Evolutionary conservation across 1,140 invertebrate genomes (phyloP), one percentile per base, ranked within the genome.

Genomic region (Homarus americanus): DNA sequence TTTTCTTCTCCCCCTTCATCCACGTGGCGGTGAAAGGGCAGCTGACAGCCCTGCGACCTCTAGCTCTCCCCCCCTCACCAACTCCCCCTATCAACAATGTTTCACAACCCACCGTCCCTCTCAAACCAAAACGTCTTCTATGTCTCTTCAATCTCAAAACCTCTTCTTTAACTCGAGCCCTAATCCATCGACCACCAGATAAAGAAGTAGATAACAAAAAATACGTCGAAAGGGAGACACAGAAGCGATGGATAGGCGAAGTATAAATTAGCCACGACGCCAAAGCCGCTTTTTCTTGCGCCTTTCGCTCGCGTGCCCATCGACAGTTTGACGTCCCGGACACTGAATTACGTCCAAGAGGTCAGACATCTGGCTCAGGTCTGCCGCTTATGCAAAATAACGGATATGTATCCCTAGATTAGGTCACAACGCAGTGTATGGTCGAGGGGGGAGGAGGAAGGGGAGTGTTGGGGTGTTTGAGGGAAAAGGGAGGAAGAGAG

Each of bases 361-460:
- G 82, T 84, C 63, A 72, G 58, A 84, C 82, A 84, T 84, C 63
- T 84, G 66, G 82, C 36, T 72, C 82, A 72, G 63, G 79, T 41
- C 66, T 0, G 63, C 63, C 66, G 58, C 58, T 84, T 84, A 78
- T 87, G 85, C n/a, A 79, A 79, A 79, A 66, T 63, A 87, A 40
- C 28, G 72, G 73, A 63, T n/a, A 40, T 38, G 41, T 76, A 86
- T 49, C 82, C 72, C 34, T 28, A 78, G 73, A 76, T 58, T 76
- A 78, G 41, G 72, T 86, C 40, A 58, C 28, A 75, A 86, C 36
- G 38, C n/a, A 17, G 1, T 41, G 40, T 24, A 58, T 34, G 63
- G 20, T 36, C 32, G 44, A 34, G 63, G 36, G 63, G 72, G 36
- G 40, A 28, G 41, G 36, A 17, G 28, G 63, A 1, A 49, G 41